These are phyloP conservation scores for Pristis pectinata DNA, from an alignment of 2,797 vertebrate genomes.

Conservation along the genomic window DNA sequence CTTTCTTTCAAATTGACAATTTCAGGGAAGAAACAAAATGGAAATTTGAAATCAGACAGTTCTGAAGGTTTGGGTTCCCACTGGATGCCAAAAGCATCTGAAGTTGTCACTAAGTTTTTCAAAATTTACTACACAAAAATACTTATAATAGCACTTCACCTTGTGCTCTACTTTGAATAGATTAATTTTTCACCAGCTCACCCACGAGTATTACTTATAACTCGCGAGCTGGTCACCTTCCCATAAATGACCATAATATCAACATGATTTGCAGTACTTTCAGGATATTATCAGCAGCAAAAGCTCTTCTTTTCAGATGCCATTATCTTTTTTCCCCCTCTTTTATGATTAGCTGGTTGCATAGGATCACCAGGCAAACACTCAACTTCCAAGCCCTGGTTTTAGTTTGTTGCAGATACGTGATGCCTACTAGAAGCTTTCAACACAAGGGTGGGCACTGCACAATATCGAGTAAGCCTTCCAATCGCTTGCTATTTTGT, in stretches of 20 bases:
- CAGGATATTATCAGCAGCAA: not conserved
- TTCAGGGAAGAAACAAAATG: not conserved
- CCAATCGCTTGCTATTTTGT: not conserved
- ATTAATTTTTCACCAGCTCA: not conserved
- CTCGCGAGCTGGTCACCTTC: not conserved
- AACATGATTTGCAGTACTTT: not conserved
- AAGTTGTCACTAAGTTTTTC: not conserved
- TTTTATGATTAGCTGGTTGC: not conserved
- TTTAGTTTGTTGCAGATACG: not conserved
- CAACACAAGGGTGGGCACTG: not conserved
- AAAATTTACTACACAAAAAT: not conserved
- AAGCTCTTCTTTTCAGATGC: not conserved
- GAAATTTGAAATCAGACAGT: not conserved
- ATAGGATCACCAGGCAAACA: not conserved
- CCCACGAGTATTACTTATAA: not conserved
- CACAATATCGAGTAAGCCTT: not conserved
- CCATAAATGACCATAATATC: slow-evolving; percentile 4
- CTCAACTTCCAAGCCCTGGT: not conserved
- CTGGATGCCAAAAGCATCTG: not conserved
- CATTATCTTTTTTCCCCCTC: not conserved
- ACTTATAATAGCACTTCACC: not conserved
- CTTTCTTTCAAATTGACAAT: not conserved
- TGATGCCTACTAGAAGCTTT: not conserved
- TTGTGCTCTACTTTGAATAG: not conserved
- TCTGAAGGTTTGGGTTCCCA: not conserved